phyloP scores from a whole-genome alignment of 2,113 vertebrate genomes.

The Stomatorhinus ivindoensis region DNA sequence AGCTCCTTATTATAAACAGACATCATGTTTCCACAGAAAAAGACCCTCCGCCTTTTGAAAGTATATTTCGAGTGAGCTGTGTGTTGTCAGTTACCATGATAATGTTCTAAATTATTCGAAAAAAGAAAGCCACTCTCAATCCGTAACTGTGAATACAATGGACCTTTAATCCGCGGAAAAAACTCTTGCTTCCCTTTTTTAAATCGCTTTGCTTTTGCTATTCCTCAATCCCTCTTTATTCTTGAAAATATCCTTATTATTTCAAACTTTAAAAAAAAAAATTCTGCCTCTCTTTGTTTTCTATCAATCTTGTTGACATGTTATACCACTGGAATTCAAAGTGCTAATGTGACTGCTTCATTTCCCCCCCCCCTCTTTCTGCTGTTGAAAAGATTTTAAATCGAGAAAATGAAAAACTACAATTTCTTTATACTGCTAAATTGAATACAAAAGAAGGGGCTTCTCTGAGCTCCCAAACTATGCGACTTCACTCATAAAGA shows the following conservation, averaged over 20 bases:
- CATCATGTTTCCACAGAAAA: constrained; percentile 22
- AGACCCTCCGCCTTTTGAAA: not conserved
- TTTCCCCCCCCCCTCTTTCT: not conserved
- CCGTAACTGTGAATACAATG: constrained; percentile 77
- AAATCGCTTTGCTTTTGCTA: constrained; percentile 62
- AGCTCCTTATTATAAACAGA: constrained; percentile 43
- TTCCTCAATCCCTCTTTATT: constrained; percentile 46
- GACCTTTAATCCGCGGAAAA: constrained; percentile 65
- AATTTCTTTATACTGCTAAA: constrained; percentile 40
- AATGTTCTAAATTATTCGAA: constrained; percentile 66
- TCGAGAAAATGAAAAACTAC: not conserved
- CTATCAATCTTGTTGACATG: constrained; percentile 39
- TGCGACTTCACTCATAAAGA: constrained; percentile 46
- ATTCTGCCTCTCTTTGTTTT: constrained; percentile 45
- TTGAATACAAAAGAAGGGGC: constrained; percentile 30
- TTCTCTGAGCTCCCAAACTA: constrained; percentile 50
- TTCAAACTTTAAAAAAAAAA: constrained; percentile 25
- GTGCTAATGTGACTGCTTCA: constrained; percentile 1
- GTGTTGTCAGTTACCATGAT: constrained; percentile 65
- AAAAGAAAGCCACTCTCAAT: constrained; percentile 76
- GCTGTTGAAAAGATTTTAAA: constrained; percentile 18
- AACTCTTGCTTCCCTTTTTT: constrained; percentile 38
- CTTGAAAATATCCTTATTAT: constrained; percentile 54
- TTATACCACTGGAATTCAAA: constrained; percentile 41
- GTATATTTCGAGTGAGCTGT: constrained; percentile 43